phyloP scores from a whole-genome alignment of 2,888 invertebrate species.

The Halictus quadricinctus region DNA sequence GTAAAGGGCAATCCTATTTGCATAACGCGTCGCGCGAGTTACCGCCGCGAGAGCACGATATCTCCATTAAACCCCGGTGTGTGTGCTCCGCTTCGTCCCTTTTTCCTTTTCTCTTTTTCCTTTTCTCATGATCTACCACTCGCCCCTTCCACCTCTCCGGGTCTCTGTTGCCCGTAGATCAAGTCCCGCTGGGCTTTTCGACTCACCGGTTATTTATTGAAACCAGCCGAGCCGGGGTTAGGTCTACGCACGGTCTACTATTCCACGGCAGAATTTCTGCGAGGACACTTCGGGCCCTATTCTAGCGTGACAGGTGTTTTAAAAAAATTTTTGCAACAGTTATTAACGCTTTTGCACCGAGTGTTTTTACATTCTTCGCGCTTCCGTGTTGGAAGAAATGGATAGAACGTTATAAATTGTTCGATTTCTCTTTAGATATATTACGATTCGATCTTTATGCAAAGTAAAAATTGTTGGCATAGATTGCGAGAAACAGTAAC shows the following conservation, averaged over 20 bases:
- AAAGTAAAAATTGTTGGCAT: no score
- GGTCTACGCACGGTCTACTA: constrained; percentile 1
- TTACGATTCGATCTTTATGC: no score
- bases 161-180: constrained; percentile 70
- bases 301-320: not conserved
- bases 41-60: constrained; percentile 72
- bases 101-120: constrained; percentile 55
- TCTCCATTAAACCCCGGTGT: constrained; percentile 75
- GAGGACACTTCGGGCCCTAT: not conserved
- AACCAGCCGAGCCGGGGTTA: constrained; percentile 38
- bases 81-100: constrained; percentile 49
- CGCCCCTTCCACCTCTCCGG: not conserved
- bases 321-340: no score
- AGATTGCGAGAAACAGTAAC: no score
- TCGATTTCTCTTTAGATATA: no score
- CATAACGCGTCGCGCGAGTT: constrained; percentile 77
- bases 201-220: constrained; percentile 75
- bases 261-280: constrained; percentile 13
- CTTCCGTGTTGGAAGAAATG: no score
- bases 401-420: no score
- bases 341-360: no score
- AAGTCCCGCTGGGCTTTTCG: constrained; percentile 68
- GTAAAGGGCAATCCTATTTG: constrained; percentile 79
- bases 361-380: no score
- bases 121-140: constrained; percentile 3